Evolutionary conservation across 2,797 vertebrate genomes (phyloP).

Genomic region (Chloroceryle amazona): DNA sequence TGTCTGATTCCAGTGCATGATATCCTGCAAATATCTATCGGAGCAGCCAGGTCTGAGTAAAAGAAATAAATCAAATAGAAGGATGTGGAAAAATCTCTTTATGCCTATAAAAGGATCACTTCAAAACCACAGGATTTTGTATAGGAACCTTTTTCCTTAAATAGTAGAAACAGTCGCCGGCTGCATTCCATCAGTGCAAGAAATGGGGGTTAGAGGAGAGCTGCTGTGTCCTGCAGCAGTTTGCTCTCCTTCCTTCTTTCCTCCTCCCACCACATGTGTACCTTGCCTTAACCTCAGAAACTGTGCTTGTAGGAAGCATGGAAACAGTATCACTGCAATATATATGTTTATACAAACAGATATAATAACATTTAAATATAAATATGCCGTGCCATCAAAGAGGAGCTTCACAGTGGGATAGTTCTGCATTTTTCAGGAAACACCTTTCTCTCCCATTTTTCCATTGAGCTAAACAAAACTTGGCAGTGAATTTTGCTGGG

Average conservation of each 20-base stretch:
- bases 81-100: conserved; percentile 64
- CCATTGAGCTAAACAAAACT: neutral
- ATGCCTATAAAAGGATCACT: conserved; percentile 76
- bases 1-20: neutral
- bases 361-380: neutral
- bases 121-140: conserved; percentile 64
- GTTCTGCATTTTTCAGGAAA: neutral
- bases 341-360: neutral
- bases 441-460: neutral
- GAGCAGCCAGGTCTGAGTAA: conserved; percentile 17
- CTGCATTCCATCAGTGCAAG: conserved; percentile 46
- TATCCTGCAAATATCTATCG: conserved; percentile 21
- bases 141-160: conserved; percentile 72
- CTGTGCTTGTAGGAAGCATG: neutral
- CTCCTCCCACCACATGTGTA: accelerated
- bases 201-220: conserved; percentile 31
- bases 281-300: neutral
- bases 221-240: neutral
- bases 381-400: neutral
- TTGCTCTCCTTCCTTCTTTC: neutral
- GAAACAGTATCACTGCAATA: neutral
- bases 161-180: conserved; percentile 52
- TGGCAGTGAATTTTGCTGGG: neutral
- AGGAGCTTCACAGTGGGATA: neutral
- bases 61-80: conserved; percentile 44